Evolutionary conservation across 2,888 invertebrate genomes (phyloP).

Genomic region (Parnassius orleans): DNA sequence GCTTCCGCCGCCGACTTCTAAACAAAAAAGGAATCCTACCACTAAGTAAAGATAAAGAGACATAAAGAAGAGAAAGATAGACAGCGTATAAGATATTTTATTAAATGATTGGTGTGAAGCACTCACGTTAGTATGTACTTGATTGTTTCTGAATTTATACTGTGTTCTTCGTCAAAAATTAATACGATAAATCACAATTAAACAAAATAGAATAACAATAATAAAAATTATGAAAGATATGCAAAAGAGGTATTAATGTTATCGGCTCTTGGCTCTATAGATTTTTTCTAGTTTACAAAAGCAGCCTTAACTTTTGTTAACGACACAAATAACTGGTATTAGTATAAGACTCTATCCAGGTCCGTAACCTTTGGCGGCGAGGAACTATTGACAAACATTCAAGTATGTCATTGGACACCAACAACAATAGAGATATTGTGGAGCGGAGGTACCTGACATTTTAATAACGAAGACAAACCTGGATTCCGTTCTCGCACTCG

Average conservation of each 20-base stretch:
- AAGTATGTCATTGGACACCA: conserved; percentile 12
- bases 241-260: conserved; percentile 20
- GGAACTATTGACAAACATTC: conserved; percentile 10
- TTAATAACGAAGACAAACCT: conserved; percentile 21
- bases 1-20: too few relatives aligned
- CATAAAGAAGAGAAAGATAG: too few relatives aligned
- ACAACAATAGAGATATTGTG: conserved; percentile 20
- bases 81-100: too few relatives aligned
- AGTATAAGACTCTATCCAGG: conserved; percentile 8
- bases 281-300: conserved; percentile 8
- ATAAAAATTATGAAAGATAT: conserved; percentile 15
- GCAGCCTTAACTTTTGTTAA: conserved; percentile 8
- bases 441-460: conserved; percentile 12
- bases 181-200: conserved; percentile 15
- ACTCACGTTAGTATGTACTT: too few relatives aligned
- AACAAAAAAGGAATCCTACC: too few relatives aligned
- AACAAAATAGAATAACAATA: background rate
- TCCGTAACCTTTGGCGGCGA: conserved; percentile 20
- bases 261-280: conserved; percentile 6
- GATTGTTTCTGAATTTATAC: too few relatives aligned
- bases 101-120: too few relatives aligned
- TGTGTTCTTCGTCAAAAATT: background rate
- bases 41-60: too few relatives aligned
- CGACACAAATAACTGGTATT: conserved; percentile 1
- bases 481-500: conserved; percentile 7